Conservation (phyloP, 1,140 invertebrate genomes). For the Caenorhabditis inopinata region DNA sequence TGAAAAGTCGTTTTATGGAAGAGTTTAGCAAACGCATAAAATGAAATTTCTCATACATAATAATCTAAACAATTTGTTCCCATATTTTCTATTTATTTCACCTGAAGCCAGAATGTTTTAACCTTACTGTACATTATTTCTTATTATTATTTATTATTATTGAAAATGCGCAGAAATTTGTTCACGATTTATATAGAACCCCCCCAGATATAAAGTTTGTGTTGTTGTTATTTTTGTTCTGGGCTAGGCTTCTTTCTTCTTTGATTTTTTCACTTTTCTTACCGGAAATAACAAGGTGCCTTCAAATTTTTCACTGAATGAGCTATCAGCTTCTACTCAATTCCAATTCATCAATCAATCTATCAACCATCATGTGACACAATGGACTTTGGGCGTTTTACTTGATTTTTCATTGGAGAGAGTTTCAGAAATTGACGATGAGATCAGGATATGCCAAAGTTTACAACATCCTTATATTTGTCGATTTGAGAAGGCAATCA, state of each 20-base stretch:
- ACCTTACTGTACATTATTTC: too few relatives aligned
- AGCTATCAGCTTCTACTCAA: background rate
- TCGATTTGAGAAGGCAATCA: conserved; percentile 90
- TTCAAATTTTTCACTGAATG: conserved; percentile 5
- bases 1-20: too few relatives aligned
- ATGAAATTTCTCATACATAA: too few relatives aligned
- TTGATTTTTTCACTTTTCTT: background rate
- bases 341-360: conserved; percentile 28
- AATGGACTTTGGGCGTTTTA: background rate
- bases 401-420: background rate
- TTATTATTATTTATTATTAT: too few relatives aligned
- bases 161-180: too few relatives aligned
- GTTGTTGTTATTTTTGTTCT: background rate
- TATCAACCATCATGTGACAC: conserved; percentile 21
- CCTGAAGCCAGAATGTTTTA: too few relatives aligned
- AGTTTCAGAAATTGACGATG: conserved; percentile 82
- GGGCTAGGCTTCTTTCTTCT: background rate
- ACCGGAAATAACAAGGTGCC: background rate
- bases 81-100: too few relatives aligned
- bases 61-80: too few relatives aligned
- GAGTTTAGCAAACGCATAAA: too few relatives aligned
- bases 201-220: too few relatives aligned
- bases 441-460: conserved; percentile 98
- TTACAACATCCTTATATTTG: conserved; percentile 97
- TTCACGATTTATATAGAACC: too few relatives aligned